These are phyloP conservation scores for Gorsachius magnificus DNA, from an alignment of 2,797 vertebrate genomes.

Conservation along the genomic window DNA sequence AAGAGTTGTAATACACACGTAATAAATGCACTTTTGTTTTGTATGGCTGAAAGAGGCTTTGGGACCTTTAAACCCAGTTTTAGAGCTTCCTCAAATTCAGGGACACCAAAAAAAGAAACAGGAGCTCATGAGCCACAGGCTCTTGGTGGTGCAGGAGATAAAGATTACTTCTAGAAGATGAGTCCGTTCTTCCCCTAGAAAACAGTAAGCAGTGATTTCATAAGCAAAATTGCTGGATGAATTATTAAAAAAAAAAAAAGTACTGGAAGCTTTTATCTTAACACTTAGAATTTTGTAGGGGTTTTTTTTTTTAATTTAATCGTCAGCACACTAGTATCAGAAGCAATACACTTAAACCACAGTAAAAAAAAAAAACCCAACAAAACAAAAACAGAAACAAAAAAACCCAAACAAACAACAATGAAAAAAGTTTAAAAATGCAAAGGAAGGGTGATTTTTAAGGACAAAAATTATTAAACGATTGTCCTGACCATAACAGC, in stretches of 20 bases:
- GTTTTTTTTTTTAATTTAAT: background rate
- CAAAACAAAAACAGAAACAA: no score
- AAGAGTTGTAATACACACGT: background rate
- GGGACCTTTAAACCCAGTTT: background rate
- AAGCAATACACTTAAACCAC: background rate
- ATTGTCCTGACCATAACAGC: background rate
- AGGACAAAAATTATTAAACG: background rate
- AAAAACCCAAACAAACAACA: background rate
- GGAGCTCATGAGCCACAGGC: background rate
- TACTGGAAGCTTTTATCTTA: background rate
- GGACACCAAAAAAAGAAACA: fast-evolving
- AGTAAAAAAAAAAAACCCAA: background rate
- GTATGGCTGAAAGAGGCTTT: background rate
- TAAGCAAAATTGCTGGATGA: background rate
- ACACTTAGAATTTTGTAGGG: background rate
- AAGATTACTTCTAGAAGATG: background rate
- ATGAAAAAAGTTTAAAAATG: background rate
- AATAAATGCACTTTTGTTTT: background rate
- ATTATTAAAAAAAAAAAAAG: background rate
- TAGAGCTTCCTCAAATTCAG: background rate
- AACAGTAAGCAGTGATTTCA: background rate
- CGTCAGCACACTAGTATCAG: background rate
- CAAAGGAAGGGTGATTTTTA: background rate
- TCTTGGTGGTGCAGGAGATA: background rate
- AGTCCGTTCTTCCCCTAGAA: background rate